Percentiles rank a stretch among this genome's conserved stretches.
These are phyloP conservation scores for Puma concolor DNA, from an alignment of 2,113 vertebrate species.

Conservation along the genomic window DNA sequence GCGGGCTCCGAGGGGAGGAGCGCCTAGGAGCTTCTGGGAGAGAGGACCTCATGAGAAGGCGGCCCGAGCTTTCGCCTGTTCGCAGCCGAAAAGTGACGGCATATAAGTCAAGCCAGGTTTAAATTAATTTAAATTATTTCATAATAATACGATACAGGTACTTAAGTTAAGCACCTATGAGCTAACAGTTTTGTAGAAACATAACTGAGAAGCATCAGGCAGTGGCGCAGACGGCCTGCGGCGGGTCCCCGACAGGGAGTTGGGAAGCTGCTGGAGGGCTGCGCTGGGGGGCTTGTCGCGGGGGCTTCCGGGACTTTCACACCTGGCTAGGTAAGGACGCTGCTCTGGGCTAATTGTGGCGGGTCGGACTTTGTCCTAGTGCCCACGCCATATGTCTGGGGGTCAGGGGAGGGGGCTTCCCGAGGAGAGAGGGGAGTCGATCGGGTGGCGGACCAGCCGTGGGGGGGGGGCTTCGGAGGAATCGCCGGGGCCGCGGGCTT, in stretches of 20 bases:
- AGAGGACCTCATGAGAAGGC: neutral
- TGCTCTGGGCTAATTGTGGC: accelerated
- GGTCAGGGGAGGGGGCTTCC: neutral
- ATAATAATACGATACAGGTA: neutral
- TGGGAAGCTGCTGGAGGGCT: neutral
- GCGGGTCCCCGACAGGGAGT: neutral
- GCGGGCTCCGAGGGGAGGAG: neutral
- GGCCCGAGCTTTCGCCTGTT: neutral
- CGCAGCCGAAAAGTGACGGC: accelerated
- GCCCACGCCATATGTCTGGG: accelerated
- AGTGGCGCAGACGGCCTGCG: neutral
- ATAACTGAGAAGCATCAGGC: constrained; percentile 33
- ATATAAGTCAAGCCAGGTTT: neutral
- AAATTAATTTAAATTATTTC: neutral
- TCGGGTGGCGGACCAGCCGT: neutral
- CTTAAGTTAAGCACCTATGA: neutral
- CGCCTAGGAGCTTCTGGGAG: neutral
- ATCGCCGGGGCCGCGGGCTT: no score
- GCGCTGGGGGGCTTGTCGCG: accelerated
- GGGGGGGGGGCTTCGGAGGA: neutral
- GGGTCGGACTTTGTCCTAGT: accelerated
- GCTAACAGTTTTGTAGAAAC: neutral
- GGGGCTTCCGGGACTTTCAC: accelerated
- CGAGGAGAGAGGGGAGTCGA: neutral
- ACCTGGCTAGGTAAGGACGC: accelerated